A percentile compares a stretch with the other conserved stretches of the same genome.
These are phyloP conservation scores for Cyrtodaria siliqua DNA, from an alignment of 2,888 invertebrate species.

Conservation along the genomic window DNA sequence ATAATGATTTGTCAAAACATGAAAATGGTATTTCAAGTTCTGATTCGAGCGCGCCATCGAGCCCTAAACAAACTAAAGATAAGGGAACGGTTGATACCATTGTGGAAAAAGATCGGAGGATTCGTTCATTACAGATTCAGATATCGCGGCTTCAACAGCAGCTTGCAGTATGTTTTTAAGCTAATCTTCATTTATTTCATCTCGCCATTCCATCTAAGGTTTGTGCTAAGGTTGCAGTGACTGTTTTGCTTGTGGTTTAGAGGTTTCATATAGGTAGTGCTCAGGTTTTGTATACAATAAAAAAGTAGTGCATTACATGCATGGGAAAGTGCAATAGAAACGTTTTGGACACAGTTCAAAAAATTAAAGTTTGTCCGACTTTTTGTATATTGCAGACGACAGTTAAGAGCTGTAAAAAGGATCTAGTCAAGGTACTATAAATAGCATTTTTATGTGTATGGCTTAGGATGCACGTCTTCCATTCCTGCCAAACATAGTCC, in stretches of 20 bases:
- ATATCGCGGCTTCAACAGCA: constrained; percentile 74
- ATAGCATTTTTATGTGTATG: not conserved
- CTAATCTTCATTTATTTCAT: not conserved
- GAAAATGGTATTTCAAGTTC: constrained; percentile 16
- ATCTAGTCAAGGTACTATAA: constrained; percentile 16
- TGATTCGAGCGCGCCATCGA: constrained; percentile 2
- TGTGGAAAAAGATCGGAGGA: constrained; percentile 70
- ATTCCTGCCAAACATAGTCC: constrained; percentile 16
- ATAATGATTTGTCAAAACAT: constrained; percentile 18
- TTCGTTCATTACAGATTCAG: constrained; percentile 74
- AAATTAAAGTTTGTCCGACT: not conserved
- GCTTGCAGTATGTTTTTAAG: constrained; percentile 75
- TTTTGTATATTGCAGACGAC: constrained; percentile 30
- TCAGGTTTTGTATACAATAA: not conserved
- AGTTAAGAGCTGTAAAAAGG: constrained; percentile 5
- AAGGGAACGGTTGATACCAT: constrained; percentile 43
- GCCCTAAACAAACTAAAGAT: constrained; percentile 12
- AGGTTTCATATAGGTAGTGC: not conserved
- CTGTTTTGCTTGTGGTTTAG: not conserved
- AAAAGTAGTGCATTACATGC: not conserved
- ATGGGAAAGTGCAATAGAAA: constrained; percentile 21
- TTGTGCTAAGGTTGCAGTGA: not conserved
- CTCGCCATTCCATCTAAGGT: not conserved
- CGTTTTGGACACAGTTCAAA: not conserved
- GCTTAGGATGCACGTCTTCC: constrained; percentile 13